These are phyloP conservation scores for Eristalis tenax DNA, from an alignment of 2,888 invertebrate genomes.

Conservation along the genomic window DNA sequence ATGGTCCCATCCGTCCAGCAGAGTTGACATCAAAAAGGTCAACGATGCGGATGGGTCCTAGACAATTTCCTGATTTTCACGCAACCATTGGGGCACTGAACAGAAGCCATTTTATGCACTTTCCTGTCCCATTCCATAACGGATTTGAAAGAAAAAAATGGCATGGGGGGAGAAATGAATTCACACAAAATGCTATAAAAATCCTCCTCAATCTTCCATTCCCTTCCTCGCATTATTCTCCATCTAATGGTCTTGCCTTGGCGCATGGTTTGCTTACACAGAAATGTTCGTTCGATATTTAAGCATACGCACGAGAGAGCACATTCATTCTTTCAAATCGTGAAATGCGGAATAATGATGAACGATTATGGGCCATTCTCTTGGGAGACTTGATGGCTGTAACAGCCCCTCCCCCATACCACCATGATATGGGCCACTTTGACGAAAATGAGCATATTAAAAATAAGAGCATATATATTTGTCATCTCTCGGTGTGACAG, in stretches of 20 bases:
- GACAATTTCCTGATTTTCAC: neutral
- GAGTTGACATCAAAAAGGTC: neutral
- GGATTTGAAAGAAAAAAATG: neutral
- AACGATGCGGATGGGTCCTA: neutral
- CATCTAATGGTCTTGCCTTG: neutral
- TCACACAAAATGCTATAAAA: neutral
- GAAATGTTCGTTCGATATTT: too few species aligned
- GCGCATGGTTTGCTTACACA: neutral
- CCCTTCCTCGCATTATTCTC: neutral
- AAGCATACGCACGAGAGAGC: neutral
- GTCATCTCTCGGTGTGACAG: neutral
- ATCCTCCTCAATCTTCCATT: neutral
- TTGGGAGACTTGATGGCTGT: neutral
- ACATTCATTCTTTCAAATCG: neutral
- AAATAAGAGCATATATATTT: slow-evolving; percentile 10
- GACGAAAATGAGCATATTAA: slow-evolving; percentile 2
- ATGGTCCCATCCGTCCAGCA: neutral
- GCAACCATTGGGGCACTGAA: neutral
- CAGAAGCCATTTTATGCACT: neutral
- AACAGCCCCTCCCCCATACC: neutral
- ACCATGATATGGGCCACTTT: neutral
- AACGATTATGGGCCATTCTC: slow-evolving; percentile 10
- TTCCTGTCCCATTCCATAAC: neutral
- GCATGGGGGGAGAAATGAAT: neutral
- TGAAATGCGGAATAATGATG: slow-evolving; percentile 18